Conservation (phyloP, 1,140 invertebrate genomes). For the Meloidogyne exigua region DNA sequence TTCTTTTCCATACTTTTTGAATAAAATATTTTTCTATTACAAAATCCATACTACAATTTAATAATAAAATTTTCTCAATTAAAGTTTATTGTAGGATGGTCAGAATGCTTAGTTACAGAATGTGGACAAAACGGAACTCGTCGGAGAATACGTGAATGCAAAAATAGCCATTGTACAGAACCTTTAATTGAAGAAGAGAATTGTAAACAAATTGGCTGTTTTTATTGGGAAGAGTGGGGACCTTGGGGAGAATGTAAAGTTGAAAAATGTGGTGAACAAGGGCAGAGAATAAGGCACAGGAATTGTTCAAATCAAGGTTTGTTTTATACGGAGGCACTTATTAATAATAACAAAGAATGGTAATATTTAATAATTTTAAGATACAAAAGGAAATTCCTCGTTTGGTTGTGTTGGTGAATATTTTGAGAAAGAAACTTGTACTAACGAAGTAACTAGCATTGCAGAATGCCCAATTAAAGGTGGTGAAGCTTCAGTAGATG, state of each 20-base stretch:
- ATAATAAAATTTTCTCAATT: too few relatives aligned
- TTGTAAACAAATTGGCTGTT: neutral
- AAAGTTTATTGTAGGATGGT: neutral
- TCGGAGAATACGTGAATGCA: slow-evolving; percentile 26
- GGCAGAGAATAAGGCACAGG: slow-evolving; percentile 24
- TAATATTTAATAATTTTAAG: neutral
- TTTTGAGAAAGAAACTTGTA: neutral
- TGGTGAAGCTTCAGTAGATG: neutral
- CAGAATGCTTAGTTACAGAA: neutral
- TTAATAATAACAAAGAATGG: too few relatives aligned
- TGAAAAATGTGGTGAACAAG: slow-evolving; percentile 33
- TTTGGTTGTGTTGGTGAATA: slow-evolving; percentile 11
- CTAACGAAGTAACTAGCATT: slow-evolving; percentile 7
- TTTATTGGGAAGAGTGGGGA: slow-evolving; percentile 37
- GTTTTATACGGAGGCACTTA: too few relatives aligned
- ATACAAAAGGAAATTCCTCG: neutral
- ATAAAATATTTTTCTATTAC: too few relatives aligned
- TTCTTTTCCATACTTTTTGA: too few relatives aligned
- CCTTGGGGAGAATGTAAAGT: slow-evolving; percentile 49
- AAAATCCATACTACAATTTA: too few relatives aligned
- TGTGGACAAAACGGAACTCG: neutral
- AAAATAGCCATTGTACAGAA: neutral
- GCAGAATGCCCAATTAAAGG: slow-evolving; percentile 32
- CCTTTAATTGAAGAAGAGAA: slow-evolving; percentile 7
- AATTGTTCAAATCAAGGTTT: neutral